A percentile compares a stretch with the other conserved stretches of the same genome.
phyloP scores from a whole-genome alignment of 92 coral and sea anemone species.

The Phenganax subtilis region DNA sequence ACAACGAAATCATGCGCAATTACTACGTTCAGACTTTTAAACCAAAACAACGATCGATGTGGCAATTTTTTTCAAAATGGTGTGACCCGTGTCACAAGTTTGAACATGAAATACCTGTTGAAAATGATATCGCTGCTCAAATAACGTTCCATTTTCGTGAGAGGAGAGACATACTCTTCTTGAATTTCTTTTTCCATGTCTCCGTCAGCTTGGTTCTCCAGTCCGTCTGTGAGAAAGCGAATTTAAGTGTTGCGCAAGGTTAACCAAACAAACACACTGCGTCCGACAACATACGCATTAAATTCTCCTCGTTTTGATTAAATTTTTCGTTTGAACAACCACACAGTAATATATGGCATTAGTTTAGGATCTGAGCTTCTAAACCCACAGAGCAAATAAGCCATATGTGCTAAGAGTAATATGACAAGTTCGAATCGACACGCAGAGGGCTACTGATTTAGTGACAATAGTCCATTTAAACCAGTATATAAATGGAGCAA shows the following conservation, averaged over 20 bases:
- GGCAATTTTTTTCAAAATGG: background rate
- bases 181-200: constrained; percentile 73
- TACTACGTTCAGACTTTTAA: background rate
- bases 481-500: background rate
- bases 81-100: constrained; percentile 13
- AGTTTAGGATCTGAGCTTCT: background rate
- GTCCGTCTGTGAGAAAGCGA: constrained; percentile 48
- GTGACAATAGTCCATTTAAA: background rate
- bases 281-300: background rate
- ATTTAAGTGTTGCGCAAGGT: constrained; percentile 28
- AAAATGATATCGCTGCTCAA: constrained; percentile 95
- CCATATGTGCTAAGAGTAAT: background rate
- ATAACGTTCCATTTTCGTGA: constrained; percentile 84
- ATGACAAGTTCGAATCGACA: background rate
- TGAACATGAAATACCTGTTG: constrained; percentile 63
- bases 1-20: background rate
- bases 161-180: constrained; percentile 83
- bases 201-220: constrained; percentile 72
- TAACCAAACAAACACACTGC: constrained; percentile 11
- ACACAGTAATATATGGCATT: constrained; percentile 3
- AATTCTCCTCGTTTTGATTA: background rate
- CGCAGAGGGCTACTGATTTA: background rate
- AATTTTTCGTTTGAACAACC: constrained; percentile 6
- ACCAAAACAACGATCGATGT: constrained; percentile 14
- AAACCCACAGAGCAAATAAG: constrained; percentile 1